phyloP scores from a whole-genome alignment of 1,140 invertebrate genomes.

The Leucophenga varia region DNA sequence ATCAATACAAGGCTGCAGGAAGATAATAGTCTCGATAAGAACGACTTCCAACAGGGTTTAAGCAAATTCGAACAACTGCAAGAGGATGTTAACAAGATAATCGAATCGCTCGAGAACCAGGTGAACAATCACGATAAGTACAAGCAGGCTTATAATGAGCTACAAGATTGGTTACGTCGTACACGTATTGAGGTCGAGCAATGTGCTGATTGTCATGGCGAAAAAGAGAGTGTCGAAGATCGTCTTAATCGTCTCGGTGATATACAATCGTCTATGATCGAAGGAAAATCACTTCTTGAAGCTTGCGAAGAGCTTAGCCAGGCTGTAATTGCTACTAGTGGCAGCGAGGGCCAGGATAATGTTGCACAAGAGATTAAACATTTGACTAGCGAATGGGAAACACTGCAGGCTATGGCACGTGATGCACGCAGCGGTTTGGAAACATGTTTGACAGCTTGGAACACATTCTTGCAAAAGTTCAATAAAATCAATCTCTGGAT shows the following conservation, averaged over 20 bases:
- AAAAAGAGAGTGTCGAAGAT: conserved; percentile 72
- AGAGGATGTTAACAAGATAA: conserved; percentile 65
- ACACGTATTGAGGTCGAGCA: conserved; percentile 82
- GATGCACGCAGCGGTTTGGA: conserved; percentile 77
- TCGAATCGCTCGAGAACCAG: conserved; percentile 75
- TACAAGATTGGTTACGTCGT: conserved; percentile 85
- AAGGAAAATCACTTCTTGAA: conserved; percentile 72
- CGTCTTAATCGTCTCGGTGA: conserved; percentile 73
- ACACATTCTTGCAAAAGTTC: conserved; percentile 76
- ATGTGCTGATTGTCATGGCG: conserved; percentile 80
- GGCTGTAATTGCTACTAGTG: conserved; percentile 77
- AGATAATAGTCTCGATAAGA: conserved; percentile 65
- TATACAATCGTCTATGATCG: conserved; percentile 67
- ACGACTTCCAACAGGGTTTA: conserved; percentile 70
- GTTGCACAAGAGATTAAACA: conserved; percentile 83
- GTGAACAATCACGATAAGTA: conserved; percentile 87
- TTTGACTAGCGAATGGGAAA: conserved; percentile 84
- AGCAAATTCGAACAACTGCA: conserved; percentile 71
- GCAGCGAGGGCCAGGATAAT: conserved; percentile 80
- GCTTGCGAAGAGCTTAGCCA: conserved; percentile 76
- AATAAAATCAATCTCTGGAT: conserved; percentile 79
- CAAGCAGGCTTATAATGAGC: conserved; percentile 76
- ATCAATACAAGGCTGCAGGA: conserved; percentile 68
- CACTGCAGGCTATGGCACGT: conserved; percentile 75
- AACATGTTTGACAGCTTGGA: conserved; percentile 83